A percentile compares a stretch with the other conserved stretches of the same genome.
phyloP scores from a whole-genome alignment of 2,888 invertebrate species.

The Nasonia oneida region DNA sequence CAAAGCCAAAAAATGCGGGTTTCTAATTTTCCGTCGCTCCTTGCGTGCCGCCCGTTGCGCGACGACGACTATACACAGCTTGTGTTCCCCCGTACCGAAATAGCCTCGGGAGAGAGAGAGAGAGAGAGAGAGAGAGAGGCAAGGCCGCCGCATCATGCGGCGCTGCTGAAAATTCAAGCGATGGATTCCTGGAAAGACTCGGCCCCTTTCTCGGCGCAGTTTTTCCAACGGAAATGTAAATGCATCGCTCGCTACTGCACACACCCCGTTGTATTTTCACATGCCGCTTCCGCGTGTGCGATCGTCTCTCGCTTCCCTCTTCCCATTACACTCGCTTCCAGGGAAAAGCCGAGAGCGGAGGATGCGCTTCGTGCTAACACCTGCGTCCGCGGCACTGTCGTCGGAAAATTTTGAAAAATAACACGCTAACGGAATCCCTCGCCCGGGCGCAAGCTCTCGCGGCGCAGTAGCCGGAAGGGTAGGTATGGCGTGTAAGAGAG shows the following conservation, averaged over 20 bases:
- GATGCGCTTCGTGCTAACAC: neutral
- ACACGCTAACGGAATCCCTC: neutral
- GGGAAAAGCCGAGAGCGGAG: neutral
- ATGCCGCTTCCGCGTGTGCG: neutral
- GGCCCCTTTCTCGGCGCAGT: neutral
- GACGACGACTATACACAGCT: constrained; percentile 43
- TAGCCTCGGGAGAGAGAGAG: constrained; percentile 5
- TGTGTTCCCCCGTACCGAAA: constrained; percentile 37
- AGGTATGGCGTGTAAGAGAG: constrained; percentile 30
- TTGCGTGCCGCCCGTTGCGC: constrained; percentile 49
- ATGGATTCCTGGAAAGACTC: constrained; percentile 15
- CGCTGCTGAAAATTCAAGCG: constrained; percentile 18
- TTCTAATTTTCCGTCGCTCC: constrained; percentile 44
- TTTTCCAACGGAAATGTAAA: neutral
- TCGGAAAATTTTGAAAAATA: neutral
- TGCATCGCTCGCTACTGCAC: neutral
- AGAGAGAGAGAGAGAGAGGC: neutral
- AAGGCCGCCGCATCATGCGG: constrained; percentile 12
- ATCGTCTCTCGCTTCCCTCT: no score
- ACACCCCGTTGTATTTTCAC: constrained; percentile 7
- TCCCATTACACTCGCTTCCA: neutral
- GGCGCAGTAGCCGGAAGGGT: constrained; percentile 75
- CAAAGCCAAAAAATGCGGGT: constrained; percentile 40
- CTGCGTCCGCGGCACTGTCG: neutral
- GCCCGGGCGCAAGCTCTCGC: constrained; percentile 40